Evolutionary conservation across 1,140 invertebrate species (phyloP).

Genomic region (Latrodectus geometricus): DNA sequence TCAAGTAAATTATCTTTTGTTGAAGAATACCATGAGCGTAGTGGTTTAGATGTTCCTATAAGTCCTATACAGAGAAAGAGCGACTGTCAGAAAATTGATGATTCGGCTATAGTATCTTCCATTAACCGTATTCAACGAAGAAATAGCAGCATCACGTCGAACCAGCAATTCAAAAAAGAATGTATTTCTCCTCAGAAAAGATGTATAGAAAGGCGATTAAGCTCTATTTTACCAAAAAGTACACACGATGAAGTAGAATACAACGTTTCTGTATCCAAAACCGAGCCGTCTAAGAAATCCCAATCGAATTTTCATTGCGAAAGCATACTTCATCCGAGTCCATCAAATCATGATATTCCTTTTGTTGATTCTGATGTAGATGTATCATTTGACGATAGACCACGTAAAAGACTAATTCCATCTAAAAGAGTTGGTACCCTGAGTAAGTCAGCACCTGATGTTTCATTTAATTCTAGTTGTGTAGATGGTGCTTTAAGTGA

Average conservation of each 20-base stretch:
- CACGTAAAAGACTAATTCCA: not conserved
- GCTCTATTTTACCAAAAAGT: not conserved
- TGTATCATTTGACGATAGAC: slow-evolving; percentile 44
- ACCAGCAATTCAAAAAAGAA: not conserved
- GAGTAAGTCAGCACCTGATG: slow-evolving; percentile 2
- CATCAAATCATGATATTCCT: slow-evolving; percentile 36
- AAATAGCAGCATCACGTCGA: not conserved
- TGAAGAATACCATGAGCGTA: not conserved
- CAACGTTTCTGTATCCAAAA: not conserved
- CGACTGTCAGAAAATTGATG: not conserved
- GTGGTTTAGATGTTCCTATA: slow-evolving; percentile 11
- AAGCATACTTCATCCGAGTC: slow-evolving; percentile 38
- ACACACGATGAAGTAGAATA: not conserved
- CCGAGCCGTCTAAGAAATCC: not conserved
- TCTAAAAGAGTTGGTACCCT: not conserved
- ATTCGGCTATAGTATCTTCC: not conserved
- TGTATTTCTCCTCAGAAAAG: not conserved
- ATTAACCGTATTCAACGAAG: not conserved
- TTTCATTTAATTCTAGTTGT: not conserved
- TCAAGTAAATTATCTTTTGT: not conserved
- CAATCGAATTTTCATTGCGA: not conserved
- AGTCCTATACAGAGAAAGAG: slow-evolving; percentile 26
- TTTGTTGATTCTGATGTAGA: slow-evolving; percentile 36
- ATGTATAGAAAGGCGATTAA: not conserved
- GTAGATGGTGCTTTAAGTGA: not conserved